Conservation (phyloP, 37 sponge, comb jelly and placozoan genomes). For the Ianthella basta region DNA sequence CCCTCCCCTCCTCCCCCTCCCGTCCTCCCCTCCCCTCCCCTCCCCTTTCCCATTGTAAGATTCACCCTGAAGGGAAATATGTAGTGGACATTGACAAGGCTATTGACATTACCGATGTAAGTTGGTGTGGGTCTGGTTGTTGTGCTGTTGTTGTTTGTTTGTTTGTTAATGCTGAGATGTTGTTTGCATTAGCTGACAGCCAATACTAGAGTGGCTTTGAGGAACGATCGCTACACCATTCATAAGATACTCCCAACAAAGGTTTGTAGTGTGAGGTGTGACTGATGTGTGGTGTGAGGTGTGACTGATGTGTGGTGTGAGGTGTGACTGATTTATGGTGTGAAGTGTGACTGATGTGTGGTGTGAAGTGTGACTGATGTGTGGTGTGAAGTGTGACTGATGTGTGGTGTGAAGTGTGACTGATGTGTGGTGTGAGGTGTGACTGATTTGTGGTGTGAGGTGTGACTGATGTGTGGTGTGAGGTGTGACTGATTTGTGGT, state of each 20-base stretch:
- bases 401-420: too few relatives aligned
- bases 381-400: too few relatives aligned
- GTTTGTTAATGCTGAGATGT: background rate
- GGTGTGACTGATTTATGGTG: too few relatives aligned
- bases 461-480: too few relatives aligned
- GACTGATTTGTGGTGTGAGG: too few relatives aligned
- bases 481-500: too few relatives aligned
- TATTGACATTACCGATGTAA: slow-evolving; percentile 84
- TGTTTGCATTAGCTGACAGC: slow-evolving; percentile 55
- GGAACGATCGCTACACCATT: slow-evolving; percentile 94
- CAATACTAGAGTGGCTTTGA: slow-evolving; percentile 86
- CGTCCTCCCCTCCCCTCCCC: background rate
- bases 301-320: too few relatives aligned
- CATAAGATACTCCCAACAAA: slow-evolving; percentile 99
- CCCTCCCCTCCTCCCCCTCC: background rate
- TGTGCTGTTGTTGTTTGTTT: background rate
- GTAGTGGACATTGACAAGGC: slow-evolving; percentile 96
- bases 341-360: too few relatives aligned
- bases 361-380: too few relatives aligned
- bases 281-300: too few relatives aligned
- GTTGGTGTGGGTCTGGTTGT: background rate
- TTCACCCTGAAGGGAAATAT: slow-evolving; percentile 99
- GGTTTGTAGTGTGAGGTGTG: slow-evolving; percentile 38
- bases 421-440: too few relatives aligned
- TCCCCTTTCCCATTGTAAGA: slow-evolving; percentile 42